phyloP scores from a whole-genome alignment of 2,888 invertebrate species.

The Melipona bicolor region DNA sequence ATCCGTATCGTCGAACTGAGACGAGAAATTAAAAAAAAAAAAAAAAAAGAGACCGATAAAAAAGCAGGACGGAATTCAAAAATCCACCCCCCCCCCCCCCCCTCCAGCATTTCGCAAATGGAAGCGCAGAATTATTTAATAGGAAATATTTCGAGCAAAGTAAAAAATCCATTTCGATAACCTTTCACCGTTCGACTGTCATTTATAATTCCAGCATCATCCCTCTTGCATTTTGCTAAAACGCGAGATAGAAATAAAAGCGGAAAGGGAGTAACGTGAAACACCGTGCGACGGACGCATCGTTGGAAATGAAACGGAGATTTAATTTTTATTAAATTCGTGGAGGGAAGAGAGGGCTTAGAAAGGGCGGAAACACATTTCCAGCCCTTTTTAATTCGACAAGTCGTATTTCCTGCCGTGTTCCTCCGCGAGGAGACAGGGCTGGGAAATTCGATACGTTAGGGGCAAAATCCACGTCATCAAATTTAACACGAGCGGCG shows the following conservation, averaged over 20 bases:
- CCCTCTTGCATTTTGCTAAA: neutral
- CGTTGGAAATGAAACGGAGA: neutral
- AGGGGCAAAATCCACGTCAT: no score
- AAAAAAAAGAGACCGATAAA: neutral
- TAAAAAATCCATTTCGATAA: slow-evolving; percentile 6
- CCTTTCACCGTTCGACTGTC: neutral
- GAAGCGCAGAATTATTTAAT: slow-evolving; percentile 2
- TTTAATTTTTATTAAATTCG: slow-evolving; percentile 8
- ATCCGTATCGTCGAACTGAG: no score
- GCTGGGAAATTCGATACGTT: no score
- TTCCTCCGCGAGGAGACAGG: no score
- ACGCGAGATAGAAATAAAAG: neutral
- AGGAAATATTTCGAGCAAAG: slow-evolving; percentile 1
- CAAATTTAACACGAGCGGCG: no score
- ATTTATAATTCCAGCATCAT: neutral
- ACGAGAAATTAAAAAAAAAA: no score
- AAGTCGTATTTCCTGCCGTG: no score
- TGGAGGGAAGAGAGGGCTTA: neutral
- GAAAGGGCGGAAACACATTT: neutral
- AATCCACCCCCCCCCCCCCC: neutral
- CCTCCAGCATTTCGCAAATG: neutral
- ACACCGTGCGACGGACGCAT: neutral
- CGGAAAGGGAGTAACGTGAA: neutral
- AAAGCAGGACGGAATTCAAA: neutral
- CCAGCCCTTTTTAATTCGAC: neutral